These are phyloP conservation scores for Odocoileus virginianus DNA, from an alignment of 2,113 vertebrate genomes.

Conservation along the genomic window DNA sequence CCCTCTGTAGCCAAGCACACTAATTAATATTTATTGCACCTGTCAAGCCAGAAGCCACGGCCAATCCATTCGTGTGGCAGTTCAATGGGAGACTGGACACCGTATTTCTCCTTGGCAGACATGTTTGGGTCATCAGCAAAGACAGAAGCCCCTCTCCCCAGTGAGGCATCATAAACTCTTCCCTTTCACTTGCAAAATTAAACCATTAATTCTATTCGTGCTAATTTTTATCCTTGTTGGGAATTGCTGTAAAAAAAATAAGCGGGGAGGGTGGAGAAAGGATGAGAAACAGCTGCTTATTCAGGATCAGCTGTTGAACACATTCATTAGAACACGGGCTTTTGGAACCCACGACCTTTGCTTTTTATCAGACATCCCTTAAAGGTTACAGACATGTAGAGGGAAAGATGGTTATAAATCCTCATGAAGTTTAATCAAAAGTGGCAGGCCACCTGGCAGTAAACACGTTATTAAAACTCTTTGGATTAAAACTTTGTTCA, in stretches of 20 bases:
- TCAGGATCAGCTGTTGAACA: slow-evolving; percentile 69
- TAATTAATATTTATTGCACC: slow-evolving; percentile 93
- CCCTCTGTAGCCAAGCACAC: slow-evolving; percentile 84
- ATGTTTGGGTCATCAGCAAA: slow-evolving; percentile 88
- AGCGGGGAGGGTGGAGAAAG: slow-evolving; percentile 36
- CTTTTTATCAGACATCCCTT: slow-evolving; percentile 82
- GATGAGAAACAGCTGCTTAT: slow-evolving; percentile 63
- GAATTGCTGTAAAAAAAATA: slow-evolving; percentile 59
- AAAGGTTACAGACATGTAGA: slow-evolving; percentile 82
- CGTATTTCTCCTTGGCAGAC: slow-evolving; percentile 86
- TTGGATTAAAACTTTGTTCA: slow-evolving; percentile 75
- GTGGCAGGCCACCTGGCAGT: slow-evolving; percentile 76
- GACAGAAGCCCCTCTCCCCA: slow-evolving; percentile 80
- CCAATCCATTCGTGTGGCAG: slow-evolving; percentile 86
- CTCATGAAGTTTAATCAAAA: slow-evolving; percentile 85
- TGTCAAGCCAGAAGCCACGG: slow-evolving; percentile 84
- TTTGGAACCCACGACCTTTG: slow-evolving; percentile 79
- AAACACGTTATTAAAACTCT: slow-evolving; percentile 82
- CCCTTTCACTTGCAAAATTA: slow-evolving; percentile 82
- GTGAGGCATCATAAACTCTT: slow-evolving; percentile 73
- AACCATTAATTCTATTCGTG: slow-evolving; percentile 81
- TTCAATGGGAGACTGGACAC: slow-evolving; percentile 86
- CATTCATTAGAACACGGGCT: slow-evolving; percentile 78
- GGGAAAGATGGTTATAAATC: slow-evolving; percentile 81
- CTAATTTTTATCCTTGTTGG: slow-evolving; percentile 82